A percentile compares a stretch with the other conserved stretches of the same genome.
Evolutionary conservation across 64 coral and sea anemone species (phyloP).

Genomic region (Porites lutea): DNA sequence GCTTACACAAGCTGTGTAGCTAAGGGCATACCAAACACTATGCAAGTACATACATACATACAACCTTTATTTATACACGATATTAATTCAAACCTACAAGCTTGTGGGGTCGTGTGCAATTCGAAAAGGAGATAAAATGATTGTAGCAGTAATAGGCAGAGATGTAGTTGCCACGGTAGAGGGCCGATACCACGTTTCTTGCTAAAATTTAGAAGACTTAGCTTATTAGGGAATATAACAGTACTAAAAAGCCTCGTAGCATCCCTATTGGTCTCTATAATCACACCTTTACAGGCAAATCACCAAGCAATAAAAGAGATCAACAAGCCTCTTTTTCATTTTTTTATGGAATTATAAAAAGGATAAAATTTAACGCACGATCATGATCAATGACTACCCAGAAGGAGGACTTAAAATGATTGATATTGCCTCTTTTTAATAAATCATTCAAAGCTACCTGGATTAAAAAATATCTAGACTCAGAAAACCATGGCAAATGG

Average conservation of each 20-base stretch:
- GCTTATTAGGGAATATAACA: slow-evolving; percentile 15
- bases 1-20: slow-evolving; percentile 43
- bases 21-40: slow-evolving; percentile 54
- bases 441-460: too few species aligned
- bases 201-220: slow-evolving; percentile 10
- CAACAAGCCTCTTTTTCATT: slow-evolving; percentile 25
- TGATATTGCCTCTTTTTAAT: too few species aligned
- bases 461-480: slow-evolving; percentile 48
- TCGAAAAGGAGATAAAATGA: slow-evolving; percentile 41
- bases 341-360: slow-evolving; percentile 33
- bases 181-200: slow-evolving; percentile 48
- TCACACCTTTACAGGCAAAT: slow-evolving; percentile 6
- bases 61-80: too few species aligned
- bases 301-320: too few species aligned
- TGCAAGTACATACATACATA: too few species aligned
- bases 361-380: slow-evolving; percentile 37
- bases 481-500: slow-evolving; percentile 40
- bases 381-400: too few species aligned
- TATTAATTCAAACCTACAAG: too few species aligned
- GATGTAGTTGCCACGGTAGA: slow-evolving; percentile 53
- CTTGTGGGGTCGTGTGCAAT: too few species aligned
- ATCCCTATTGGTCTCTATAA: slow-evolving; percentile 36
- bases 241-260: slow-evolving; percentile 25
- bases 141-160: slow-evolving; percentile 56
- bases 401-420: too few species aligned